phyloP scores from a whole-genome alignment of 2,113 vertebrate species.

The Patagioenas fasciata region DNA sequence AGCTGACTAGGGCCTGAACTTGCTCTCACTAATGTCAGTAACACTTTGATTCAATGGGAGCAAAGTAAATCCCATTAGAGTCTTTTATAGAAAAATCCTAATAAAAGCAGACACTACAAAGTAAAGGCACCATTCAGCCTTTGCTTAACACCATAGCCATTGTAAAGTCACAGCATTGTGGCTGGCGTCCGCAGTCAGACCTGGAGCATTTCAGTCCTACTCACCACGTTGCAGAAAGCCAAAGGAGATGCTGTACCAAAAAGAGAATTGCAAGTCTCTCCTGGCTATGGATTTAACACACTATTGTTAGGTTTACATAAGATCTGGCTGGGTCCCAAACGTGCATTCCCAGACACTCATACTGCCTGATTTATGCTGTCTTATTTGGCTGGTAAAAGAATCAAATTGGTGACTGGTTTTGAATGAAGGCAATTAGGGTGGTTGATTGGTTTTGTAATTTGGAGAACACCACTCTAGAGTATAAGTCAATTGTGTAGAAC shows the following conservation, averaged over 20 bases:
- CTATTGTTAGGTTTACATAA: constrained; percentile 7
- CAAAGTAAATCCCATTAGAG: constrained; percentile 60
- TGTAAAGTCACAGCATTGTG: not conserved
- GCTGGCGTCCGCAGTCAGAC: not conserved
- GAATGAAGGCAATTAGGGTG: constrained; percentile 66
- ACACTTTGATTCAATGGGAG: constrained; percentile 51
- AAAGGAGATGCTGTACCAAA: not conserved
- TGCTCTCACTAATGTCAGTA: constrained; percentile 41
- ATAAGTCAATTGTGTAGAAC: constrained; percentile 65
- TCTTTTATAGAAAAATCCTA: constrained; percentile 41
- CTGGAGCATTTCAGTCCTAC: not conserved
- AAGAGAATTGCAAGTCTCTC: not conserved
- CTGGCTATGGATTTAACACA: not conserved
- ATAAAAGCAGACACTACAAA: constrained; percentile 53
- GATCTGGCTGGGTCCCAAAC: not conserved
- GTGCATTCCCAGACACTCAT: not conserved
- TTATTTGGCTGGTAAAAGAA: constrained; percentile 56
- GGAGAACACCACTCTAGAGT: constrained; percentile 60
- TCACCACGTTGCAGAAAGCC: not conserved
- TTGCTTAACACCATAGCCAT: not conserved
- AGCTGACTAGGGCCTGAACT: constrained; percentile 31
- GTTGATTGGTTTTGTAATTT: constrained; percentile 68
- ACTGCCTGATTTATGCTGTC: constrained; percentile 43
- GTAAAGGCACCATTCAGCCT: not conserved
- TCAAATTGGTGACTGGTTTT: constrained; percentile 60